A percentile compares a stretch with the other conserved stretches of the same genome.
Evolutionary conservation across 2,888 invertebrate species (phyloP).

Genomic region (Platerodrilus igneus): DNA sequence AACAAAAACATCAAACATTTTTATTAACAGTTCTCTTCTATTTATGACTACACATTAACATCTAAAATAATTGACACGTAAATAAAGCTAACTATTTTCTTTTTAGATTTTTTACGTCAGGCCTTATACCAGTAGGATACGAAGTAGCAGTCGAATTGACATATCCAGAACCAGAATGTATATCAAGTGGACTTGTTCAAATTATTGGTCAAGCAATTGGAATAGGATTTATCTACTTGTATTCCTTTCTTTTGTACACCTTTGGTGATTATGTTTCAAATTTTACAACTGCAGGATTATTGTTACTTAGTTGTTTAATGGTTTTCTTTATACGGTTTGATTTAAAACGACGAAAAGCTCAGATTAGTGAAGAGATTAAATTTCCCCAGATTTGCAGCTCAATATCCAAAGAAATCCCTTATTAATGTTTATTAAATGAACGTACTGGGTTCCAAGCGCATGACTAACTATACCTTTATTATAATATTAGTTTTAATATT

Average conservation of each 20-base stretch:
- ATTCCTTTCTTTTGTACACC: slow-evolving; percentile 60
- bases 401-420: no score
- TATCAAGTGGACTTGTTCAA: slow-evolving; percentile 91
- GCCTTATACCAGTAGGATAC: slow-evolving; percentile 95
- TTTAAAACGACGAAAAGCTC: not conserved
- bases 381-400: no score
- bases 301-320: not conserved
- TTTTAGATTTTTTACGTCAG: slow-evolving; percentile 96
- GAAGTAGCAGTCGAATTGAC: slow-evolving; percentile 97
- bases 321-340: not conserved
- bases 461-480: no score
- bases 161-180: slow-evolving; percentile 97
- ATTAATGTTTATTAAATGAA: no score
- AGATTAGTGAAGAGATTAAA: no score
- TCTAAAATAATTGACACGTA: no score
- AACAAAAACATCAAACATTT: no score
- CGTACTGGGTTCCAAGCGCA: no score
- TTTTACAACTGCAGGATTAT: not conserved
- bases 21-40: no score
- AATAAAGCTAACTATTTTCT: not conserved
- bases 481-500: no score
- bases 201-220: slow-evolving; percentile 83
- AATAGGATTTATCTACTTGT: slow-evolving; percentile 71
- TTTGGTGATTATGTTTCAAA: slow-evolving; percentile 57
- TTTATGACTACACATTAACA: no score